Conservation (phyloP, 2,888 invertebrate genomes). For the Plutella xylostella region DNA sequence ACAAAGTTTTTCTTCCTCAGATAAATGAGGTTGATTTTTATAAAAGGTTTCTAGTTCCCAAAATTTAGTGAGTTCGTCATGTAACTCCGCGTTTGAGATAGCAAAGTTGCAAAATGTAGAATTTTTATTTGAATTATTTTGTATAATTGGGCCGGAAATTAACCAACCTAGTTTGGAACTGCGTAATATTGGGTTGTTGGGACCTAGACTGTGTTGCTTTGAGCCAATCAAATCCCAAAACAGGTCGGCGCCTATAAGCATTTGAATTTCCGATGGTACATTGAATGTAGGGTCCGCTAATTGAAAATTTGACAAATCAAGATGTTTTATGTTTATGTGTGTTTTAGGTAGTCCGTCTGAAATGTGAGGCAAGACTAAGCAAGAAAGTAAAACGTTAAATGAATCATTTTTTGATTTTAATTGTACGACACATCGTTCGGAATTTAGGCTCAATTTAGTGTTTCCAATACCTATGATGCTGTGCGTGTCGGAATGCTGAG, state of each 20-base stretch:
- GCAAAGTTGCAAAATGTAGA: not conserved
- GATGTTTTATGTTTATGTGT: not conserved
- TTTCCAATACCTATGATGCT: not conserved
- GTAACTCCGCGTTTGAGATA: not conserved
- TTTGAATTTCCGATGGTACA: not conserved
- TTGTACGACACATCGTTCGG: not conserved
- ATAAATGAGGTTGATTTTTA: not conserved
- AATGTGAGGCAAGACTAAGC: not conserved
- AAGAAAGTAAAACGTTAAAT: not conserved
- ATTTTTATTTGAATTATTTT: not conserved
- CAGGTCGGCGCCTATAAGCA: slow-evolving; percentile 1
- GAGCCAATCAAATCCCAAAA: not conserved
- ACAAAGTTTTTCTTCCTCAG: not conserved
- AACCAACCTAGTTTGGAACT: slow-evolving; percentile 2
- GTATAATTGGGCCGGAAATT: not conserved
- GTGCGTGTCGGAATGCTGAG: not conserved
- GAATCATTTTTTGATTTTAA: not conserved
- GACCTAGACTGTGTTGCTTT: not conserved
- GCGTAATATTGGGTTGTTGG: not conserved
- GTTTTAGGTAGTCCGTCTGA: not conserved
- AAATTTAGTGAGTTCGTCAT: not conserved
- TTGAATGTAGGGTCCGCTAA: slow-evolving; percentile 2
- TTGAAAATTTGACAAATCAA: not conserved
- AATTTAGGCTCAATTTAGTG: not conserved
- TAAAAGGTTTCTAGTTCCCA: not conserved